Conservation (phyloP, 2,113 vertebrate genomes). For the Sapayoa aenigma region DNA sequence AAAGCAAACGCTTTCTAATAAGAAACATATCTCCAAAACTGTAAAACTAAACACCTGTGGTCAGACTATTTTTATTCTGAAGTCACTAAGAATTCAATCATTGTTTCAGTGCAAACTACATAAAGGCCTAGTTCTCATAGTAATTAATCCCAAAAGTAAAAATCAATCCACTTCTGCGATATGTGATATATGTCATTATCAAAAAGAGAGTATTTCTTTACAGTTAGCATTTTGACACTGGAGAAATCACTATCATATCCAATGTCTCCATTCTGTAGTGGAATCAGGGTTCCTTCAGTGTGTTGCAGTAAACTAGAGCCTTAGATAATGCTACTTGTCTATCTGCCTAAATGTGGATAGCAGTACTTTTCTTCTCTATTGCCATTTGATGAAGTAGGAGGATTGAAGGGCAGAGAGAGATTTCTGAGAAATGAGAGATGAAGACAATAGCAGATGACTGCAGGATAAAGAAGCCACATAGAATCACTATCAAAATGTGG, state of each 20-base stretch:
- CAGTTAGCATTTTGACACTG: neutral
- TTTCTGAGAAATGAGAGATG: neutral
- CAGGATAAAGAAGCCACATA: neutral
- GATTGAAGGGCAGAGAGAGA: neutral
- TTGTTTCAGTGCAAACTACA: neutral
- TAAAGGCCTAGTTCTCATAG: neutral
- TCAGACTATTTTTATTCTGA: neutral
- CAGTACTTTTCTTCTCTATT: neutral
- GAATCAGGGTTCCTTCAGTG: neutral
- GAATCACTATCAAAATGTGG: neutral
- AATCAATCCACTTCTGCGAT: neutral
- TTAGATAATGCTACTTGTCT: neutral
- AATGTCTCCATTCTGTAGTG: neutral
- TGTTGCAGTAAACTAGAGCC: neutral
- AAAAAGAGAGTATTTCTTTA: neutral
- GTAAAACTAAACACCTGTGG: neutral
- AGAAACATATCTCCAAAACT: neutral
- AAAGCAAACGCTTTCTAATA: constrained; percentile 1
- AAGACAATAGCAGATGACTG: neutral
- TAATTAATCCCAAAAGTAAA: neutral
- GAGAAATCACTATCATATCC: neutral
- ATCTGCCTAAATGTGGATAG: neutral
- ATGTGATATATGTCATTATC: neutral
- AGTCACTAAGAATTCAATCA: neutral
- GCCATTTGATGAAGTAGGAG: neutral